Percentiles rank a stretch among this genome's conserved stretches.
These are phyloP conservation scores for Pachyuromys duprasi DNA, from an alignment of 2,797 vertebrate species.

Conservation along the genomic window DNA sequence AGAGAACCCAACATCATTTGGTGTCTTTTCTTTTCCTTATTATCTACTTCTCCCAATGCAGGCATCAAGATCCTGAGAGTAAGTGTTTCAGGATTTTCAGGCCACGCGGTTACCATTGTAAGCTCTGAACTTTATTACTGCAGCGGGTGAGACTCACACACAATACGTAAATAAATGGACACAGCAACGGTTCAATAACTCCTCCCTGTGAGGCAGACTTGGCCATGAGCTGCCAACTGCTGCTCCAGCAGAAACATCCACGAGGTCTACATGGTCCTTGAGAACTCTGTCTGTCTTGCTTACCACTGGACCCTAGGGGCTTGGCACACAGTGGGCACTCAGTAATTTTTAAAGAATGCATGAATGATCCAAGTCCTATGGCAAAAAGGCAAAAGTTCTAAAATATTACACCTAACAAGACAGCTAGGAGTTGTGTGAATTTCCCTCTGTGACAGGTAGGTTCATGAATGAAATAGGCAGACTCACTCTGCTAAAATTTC, in stretches of 20 bases:
- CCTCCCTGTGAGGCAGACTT: not conserved
- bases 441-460: conserved; percentile 11
- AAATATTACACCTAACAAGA: not conserved
- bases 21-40: not conserved
- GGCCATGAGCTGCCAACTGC: not conserved
- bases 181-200: not conserved
- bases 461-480: not conserved
- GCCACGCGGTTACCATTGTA: not conserved
- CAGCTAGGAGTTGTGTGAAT: not conserved
- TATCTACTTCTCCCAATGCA: not conserved
- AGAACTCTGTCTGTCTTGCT: not conserved
- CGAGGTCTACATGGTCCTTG: not conserved
- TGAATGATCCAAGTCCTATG: not conserved
- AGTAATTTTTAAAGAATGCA: conserved; percentile 24
- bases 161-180: conserved; percentile 31
- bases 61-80: not conserved
- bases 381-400: not conserved
- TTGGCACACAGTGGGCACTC: not conserved
- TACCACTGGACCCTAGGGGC: not conserved
- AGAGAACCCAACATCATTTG: not conserved
- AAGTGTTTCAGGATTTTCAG: conserved; percentile 39
- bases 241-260: conserved; percentile 27
- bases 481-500: not conserved
- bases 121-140: not conserved
- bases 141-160: not conserved